Evolutionary conservation across 2,797 vertebrate genomes (phyloP), one percentile per base, ranked within the genome.

Genomic region (Cuniculus paca): DNA sequence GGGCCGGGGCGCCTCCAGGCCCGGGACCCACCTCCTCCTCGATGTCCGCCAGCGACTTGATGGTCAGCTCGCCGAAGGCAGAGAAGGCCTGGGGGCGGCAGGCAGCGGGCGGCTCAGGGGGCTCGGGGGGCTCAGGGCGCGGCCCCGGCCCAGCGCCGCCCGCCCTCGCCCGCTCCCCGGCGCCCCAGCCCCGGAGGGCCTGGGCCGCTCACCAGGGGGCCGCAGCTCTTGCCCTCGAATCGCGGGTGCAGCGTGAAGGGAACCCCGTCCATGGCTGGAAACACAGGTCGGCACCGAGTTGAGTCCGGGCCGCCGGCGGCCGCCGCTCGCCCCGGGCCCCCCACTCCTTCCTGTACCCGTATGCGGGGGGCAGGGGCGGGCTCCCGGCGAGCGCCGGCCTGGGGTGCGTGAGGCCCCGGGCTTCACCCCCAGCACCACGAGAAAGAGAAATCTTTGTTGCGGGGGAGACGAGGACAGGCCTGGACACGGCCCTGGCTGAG

Each of bases 11-110:
- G 17, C 52, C 52, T 52, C 52, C 52, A 16, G 14, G 17, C 31
- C n/a, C 28, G 0, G 16, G 1, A 61, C 96, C 89, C 54, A 99
- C 99, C 99, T 99, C 99, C 13, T 99, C 99, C 94, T 99, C 99
- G 48, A 99, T 99, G 78, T 99, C 99, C 0, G 99, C 99, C 3
- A 99, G 93, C 0, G 99, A 99, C 95, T 99, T 99, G 52, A 99
- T 99, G 0, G 96, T 98, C 50, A 99, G 98, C 89, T 99, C 98
- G 82, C 81, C 98, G 9, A 98, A 91, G 58, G 97, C 95, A 88
- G 97, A 98, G n/a, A 95, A 78, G 42, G 95, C 98, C 99, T 99
- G n/a, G n/a, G n/a, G n/a, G n/a, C n/a, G n/a, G 42, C 0, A 36
- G 65, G 45, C 4, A 48, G 56, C 12, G 5, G n/a, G 52, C 5